Base-by-base conservation (phyloP, 2,113 vertebrate species). In the Perccottus glenii region DNA sequence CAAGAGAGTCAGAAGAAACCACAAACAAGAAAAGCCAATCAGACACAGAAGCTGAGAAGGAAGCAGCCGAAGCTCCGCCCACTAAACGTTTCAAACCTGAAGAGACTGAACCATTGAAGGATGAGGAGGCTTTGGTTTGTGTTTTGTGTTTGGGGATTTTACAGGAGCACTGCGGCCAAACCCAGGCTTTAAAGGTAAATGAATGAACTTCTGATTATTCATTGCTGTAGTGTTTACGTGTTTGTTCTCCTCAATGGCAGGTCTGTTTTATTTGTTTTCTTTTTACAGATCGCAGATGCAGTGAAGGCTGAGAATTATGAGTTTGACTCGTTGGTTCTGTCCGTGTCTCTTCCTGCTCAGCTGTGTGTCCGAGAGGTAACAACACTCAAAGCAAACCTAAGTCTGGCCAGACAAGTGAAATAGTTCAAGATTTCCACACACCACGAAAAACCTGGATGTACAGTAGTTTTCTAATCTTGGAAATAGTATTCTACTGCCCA, bases 341-440 rank as follows among this genome's bases (percentile, higher is more conserved):
- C 96, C 0, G 93, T 98, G 12, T 99, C 98, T 4, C 92, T 98
- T 2, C 97, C 98, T 2, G 93, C 96, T 46, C 98, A 99, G 90
- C 91, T 98, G 32, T 96, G 94, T 43, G 95, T 99, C 64, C 94
- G 98, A 76, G 96, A 99, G 95, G 98, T 98, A 76, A 90, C 94
- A 74, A 2, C 49, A 11, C 27, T 12, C 14, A 47, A 14, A 12
- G 9, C 4, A 12, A 12, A 43, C 6, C 11, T 43, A 43, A 43
- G 19, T 27, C 19, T 27, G 19, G 19, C 19, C 19, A 27, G 19
- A 27, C 3, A 27, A 27, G n/a, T n/a, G 19, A 27, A 27, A 27
- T 3, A 27, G 19, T 27, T 27, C 19, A 27, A 27, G 19, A 27
- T 27, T 27, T 3, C 19, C 19, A 27, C 19, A 27, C 19, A 27